Evolutionary conservation across 1,140 invertebrate species (phyloP).

Genomic region (Agrypnia vestita): DNA sequence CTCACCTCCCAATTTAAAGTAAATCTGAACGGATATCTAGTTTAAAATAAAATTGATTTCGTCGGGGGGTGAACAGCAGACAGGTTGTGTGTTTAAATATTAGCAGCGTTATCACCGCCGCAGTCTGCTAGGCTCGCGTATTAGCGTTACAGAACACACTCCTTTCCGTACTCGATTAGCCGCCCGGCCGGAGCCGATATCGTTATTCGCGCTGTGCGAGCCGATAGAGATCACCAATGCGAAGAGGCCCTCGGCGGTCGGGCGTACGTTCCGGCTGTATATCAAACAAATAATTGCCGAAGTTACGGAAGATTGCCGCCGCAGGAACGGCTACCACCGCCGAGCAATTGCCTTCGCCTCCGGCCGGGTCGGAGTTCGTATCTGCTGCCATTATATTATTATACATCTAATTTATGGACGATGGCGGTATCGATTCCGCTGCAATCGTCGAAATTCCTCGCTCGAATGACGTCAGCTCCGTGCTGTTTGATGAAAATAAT

Average conservation of each 20-base stretch:
- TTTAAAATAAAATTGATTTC: too few relatives aligned
- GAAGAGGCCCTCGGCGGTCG: conserved; percentile 28
- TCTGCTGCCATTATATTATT: neutral
- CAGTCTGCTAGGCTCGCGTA: too few relatives aligned
- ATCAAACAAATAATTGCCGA: conserved; percentile 44
- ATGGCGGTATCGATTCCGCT: neutral
- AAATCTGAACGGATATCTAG: too few relatives aligned
- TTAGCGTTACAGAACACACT: too few relatives aligned
- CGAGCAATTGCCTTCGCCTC: conserved; percentile 5
- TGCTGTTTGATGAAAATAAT: too few relatives aligned
- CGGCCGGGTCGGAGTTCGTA: conserved; percentile 26
- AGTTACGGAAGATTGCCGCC: conserved; percentile 24
- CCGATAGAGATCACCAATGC: conserved; percentile 38
- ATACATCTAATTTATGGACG: conserved; percentile 2
- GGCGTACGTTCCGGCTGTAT: conserved; percentile 41
- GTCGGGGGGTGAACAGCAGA: too few relatives aligned
- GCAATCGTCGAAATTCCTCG: conserved; percentile 4
- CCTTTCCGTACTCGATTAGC: too few relatives aligned
- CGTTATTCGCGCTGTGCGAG: conserved; percentile 26
- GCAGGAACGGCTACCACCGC: conserved; percentile 10
- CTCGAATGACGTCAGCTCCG: neutral
- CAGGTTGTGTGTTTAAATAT: too few relatives aligned
- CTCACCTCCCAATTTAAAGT: too few relatives aligned
- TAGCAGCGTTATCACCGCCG: too few relatives aligned
- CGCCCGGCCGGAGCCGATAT: conserved; percentile 8